A percentile compares a stretch with the other conserved stretches of the same genome.
Evolutionary conservation across 2,888 invertebrate genomes (phyloP).

Genomic region (Xanthorhoe designata): DNA sequence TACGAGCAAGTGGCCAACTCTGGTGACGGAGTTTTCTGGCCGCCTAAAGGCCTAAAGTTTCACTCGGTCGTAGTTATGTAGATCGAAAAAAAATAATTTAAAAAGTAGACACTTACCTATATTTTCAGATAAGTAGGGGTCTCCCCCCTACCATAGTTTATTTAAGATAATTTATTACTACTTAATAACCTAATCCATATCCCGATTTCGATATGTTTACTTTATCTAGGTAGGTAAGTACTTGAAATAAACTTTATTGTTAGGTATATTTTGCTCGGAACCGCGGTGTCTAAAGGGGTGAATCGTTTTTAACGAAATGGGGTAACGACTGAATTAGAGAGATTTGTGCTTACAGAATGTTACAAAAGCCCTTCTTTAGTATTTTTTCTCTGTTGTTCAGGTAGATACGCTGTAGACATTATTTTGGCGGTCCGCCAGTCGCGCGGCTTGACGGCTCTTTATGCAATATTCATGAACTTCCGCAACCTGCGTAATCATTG

Average conservation of each 20-base stretch:
- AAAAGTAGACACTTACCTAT: too few species aligned
- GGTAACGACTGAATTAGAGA: neutral
- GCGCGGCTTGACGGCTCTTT: conserved; percentile 22
- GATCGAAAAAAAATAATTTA: too few species aligned
- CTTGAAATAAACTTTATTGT: neutral
- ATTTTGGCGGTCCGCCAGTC: conserved; percentile 38
- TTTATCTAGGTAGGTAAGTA: too few species aligned
- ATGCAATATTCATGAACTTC: conserved; percentile 33
- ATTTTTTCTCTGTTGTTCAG: conserved; percentile 10
- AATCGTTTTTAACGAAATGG: neutral
- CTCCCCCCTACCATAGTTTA: too few species aligned
- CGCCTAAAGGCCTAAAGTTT: too few species aligned
- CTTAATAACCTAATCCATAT: too few species aligned
- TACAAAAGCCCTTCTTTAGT: neutral
- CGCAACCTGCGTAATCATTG: conserved; percentile 30
- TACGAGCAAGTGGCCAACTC: too few species aligned
- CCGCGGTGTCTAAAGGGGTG: neutral
- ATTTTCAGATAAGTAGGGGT: too few species aligned
- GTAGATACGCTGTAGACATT: conserved; percentile 28
- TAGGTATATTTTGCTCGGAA: neutral
- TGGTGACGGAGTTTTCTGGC: too few species aligned
- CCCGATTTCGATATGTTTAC: too few species aligned
- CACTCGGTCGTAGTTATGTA: too few species aligned
- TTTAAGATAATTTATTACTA: too few species aligned
- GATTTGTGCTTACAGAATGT: neutral